phyloP scores from a whole-genome alignment of 2,888 invertebrate species.

The Nomada flava region DNA sequence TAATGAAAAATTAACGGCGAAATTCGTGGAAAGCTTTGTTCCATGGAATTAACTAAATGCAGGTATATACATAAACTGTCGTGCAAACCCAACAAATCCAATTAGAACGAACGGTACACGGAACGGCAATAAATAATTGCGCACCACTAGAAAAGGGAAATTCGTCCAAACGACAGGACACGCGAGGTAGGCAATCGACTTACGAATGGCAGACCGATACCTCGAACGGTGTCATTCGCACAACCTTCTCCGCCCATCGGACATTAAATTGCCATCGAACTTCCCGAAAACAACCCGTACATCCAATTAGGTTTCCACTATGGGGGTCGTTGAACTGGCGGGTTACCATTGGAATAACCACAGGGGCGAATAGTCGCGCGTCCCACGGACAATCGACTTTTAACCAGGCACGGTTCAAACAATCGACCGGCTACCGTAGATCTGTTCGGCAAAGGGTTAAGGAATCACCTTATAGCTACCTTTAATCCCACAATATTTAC shows the following conservation, averaged over 20 bases:
- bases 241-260: background rate
- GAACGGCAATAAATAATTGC: background rate
- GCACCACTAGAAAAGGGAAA: background rate
- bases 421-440: conserved; percentile 27
- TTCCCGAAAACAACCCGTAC: background rate
- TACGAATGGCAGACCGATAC: background rate
- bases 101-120: background rate
- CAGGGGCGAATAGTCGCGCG: too few species aligned
- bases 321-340: background rate
- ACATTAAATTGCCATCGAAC: background rate
- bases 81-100: background rate
- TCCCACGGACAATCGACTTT: conserved; percentile 30
- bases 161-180: too few species aligned
- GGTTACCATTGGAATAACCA: too few species aligned
- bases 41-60: too few species aligned
- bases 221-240: background rate
- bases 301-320: conserved; percentile 24
- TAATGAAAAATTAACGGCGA: background rate
- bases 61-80: too few species aligned
- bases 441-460: conserved; percentile 24
- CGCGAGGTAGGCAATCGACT: background rate
- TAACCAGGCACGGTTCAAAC: conserved; percentile 2
- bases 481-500: conserved; percentile 73
- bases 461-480: conserved; percentile 14
- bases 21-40: background rate